Evolutionary conservation across 2,113 vertebrate genomes (phyloP), one percentile per base, ranked within the genome.

Genomic region (Steatornis caripensis): DNA sequence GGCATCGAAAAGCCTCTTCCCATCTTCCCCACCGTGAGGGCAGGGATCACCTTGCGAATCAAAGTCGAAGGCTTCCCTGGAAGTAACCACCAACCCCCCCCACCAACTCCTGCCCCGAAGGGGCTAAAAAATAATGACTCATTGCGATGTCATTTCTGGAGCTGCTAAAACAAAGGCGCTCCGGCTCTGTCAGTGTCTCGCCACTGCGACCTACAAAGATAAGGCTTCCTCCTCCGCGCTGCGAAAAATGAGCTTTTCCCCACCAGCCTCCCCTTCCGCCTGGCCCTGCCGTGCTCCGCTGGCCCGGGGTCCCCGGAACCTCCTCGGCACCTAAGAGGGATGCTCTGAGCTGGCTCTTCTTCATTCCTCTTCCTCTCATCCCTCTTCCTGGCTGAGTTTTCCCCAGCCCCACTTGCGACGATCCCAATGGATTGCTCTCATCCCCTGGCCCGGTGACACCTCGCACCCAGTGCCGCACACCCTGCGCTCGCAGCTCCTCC

Each of bases 101-200:
- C 15, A 2, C 0, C 18, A 30, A 27, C 77, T 84, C 90, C 68
- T 46, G 55, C 84, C 37, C 82, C 0, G 1, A 30, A 11, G 54
- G 13, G 34, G 16, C 69, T 70, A 51, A 75, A 94, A 93, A 89
- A 60, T 71, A 87, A 84, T 76, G 91, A 94, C 81, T 96, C 93
- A 84, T 45, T 64, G 77, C 86, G 68, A 57, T 57, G 84, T 72
- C 84, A 95, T 75, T 91, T 92, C 89, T 94, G 76, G 84, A 87
- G 83, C 69, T 84, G 90, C 86, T 78, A 87, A 64, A 92, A 95
- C 88, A 89, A 94, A 91, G 80, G 72, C 24, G 2, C 71, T 76
- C n/a, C 1, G 1, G 61, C 74, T 91, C 81, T 37, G 18, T 66
- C 23, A 0, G 68, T 32, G 76, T 89, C 72, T 94, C 51, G 20